Evolutionary conservation across 2,888 invertebrate species (phyloP).

Genomic region (Sclerodermus sp.): DNA sequence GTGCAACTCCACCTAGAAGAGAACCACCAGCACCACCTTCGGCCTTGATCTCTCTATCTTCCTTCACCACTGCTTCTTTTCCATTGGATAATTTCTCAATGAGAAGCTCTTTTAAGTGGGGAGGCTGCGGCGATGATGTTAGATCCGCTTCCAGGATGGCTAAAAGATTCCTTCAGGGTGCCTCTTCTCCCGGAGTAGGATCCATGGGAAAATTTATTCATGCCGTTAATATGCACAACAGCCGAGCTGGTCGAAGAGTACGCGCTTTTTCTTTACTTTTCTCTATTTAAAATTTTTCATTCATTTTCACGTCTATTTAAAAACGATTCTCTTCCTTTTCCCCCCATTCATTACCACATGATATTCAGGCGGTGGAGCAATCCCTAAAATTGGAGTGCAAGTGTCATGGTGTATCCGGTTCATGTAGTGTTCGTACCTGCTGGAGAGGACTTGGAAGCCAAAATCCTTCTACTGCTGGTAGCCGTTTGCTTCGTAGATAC

Average conservation of each 20-base stretch:
- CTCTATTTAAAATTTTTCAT: no score
- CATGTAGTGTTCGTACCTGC: constrained; percentile 80
- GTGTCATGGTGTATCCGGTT: constrained; percentile 83
- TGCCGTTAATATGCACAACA: constrained; percentile 79
- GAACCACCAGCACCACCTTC: constrained; percentile 62
- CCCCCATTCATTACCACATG: no score
- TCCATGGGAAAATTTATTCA: constrained; percentile 60
- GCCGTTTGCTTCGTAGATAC: constrained; percentile 64
- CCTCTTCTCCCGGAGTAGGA: constrained; percentile 51
- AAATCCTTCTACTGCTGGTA: constrained; percentile 62
- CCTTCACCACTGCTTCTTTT: constrained; percentile 40
- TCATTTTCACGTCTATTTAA: no score
- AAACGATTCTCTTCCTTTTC: no score
- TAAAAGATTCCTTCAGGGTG: constrained; percentile 71
- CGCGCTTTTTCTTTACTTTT: constrained; percentile 27
- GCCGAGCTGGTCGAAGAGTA: constrained; percentile 76
- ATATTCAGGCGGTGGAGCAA: constrained; percentile 67
- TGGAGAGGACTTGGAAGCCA: constrained; percentile 68
- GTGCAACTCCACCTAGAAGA: constrained; percentile 70
- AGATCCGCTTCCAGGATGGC: constrained; percentile 74
- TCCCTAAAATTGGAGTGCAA: constrained; percentile 71
- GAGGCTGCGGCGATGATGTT: constrained; percentile 83
- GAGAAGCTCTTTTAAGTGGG: constrained; percentile 78
- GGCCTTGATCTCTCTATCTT: constrained; percentile 45
- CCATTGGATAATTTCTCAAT: constrained; percentile 42